A percentile compares a stretch with the other conserved stretches of the same genome.
Evolutionary conservation across 2,113 vertebrate species (phyloP).

Genomic region (Serilophus lunatus): DNA sequence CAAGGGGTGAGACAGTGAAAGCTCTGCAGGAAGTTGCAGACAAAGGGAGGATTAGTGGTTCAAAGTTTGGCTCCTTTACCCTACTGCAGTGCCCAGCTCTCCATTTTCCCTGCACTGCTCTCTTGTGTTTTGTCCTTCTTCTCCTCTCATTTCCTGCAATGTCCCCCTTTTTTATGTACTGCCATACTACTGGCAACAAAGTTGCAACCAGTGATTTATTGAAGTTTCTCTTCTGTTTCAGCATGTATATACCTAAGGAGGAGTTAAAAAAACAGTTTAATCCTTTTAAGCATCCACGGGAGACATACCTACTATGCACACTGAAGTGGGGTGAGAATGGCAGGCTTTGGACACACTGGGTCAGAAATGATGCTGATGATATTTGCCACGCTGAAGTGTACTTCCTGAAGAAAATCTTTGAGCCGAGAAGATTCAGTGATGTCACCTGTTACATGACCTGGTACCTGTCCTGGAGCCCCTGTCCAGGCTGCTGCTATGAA

Average conservation of each 20-base stretch:
- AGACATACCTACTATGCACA: not conserved
- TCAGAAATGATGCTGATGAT: accelerated
- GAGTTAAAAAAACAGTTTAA: not conserved
- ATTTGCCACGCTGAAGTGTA: accelerated
- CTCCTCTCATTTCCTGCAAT: not conserved
- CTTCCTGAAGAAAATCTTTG: not conserved
- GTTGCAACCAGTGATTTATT: not conserved
- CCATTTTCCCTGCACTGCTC: not conserved
- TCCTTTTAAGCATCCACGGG: accelerated
- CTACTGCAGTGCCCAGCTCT: not conserved
- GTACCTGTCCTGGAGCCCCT: constrained; percentile 29
- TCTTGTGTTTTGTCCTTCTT: not conserved
- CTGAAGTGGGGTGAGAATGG: not conserved
- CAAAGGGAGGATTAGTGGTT: not conserved
- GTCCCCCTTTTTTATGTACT: not conserved
- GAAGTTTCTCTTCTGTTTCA: not conserved
- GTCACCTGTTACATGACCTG: not conserved
- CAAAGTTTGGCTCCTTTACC: not conserved
- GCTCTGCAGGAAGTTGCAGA: not conserved
- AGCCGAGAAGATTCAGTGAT: not conserved
- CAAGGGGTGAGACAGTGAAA: not conserved
- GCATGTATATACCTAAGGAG: not conserved
- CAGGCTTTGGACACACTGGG: not conserved
- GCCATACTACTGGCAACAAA: not conserved
- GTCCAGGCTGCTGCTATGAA: accelerated